Evolutionary conservation across 2,888 invertebrate species (phyloP), one percentile per base, ranked within the genome.

Genomic region (Gortyna flavago): DNA sequence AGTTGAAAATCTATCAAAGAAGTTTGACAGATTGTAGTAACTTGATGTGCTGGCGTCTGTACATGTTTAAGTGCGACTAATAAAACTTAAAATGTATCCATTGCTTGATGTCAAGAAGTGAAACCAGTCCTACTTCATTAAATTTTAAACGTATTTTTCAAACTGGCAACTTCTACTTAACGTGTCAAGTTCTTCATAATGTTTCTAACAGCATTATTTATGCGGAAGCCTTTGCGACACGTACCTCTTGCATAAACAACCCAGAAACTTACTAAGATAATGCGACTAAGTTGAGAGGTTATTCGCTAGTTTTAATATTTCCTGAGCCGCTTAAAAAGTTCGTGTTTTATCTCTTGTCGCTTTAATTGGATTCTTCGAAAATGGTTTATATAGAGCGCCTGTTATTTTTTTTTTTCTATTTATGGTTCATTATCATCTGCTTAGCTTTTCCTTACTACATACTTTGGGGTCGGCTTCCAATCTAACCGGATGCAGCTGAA

Each of bases 281-380:
- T 57, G 67, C 54, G 29, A 75, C 59, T 38, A 75, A 78, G 69
- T 75, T 74, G 74, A 64, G 51, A 72, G 66, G 72, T 75, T 65
- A 71, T 64, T 38, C 11, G 38, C 38, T 81, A 82, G 75, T 73
- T 82, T 38, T 76, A 62, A 84, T 84, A 84, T 67, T 79, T 82
- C 32, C 59, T 11, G 29, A 64, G 71, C 65, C 61, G 64, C 72
- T 81, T 81, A 73, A 73, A 79, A 79, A 76, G 66, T 76, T 76
- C 72, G 75, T 84, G 83, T 81, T 81, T 76, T 85, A 87, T 87
- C 84, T 82, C 59, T 32, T 66, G 76, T 72, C 74, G 29, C 61
- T 74, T 79, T 87, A 82, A 87, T 85, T 87, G 77, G 44, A 76
- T 87, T 69, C 48, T 35, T 66, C 18, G 13, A 64, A 79, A 74